Base-by-base conservation (phyloP, 2,113 vertebrate genomes). In the Rhea pennata region DNA sequence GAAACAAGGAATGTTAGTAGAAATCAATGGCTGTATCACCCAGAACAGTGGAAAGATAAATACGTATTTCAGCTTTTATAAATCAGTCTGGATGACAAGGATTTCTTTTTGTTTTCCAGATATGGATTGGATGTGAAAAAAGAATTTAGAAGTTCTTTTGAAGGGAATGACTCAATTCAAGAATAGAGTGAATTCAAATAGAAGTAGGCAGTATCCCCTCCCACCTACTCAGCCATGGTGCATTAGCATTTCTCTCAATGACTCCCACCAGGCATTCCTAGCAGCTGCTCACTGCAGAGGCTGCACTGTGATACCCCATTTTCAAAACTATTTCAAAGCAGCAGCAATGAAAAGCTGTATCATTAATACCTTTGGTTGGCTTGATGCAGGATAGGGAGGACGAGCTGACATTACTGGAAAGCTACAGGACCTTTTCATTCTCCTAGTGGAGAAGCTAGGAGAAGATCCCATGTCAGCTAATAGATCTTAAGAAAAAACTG, bases 281-380 rank as follows among this genome's bases (percentile, higher is more conserved):
- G 98, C 98, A 27, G 98, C 98, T 64, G 94, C 96, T 7, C 98
- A 97, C 86, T 98, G 98, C 7, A 96, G 98, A 84, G 98, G 98
- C 16, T 67, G 97, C 4, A 88, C 98, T 58, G 97, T 98, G n/a
- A 93, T 98, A 66, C 58, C 84, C 5, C 69, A 97, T 40, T 98
- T 98, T 39, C 94, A 98, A 98, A 88, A 78, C 59, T 83, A 77
- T 70, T 31, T 98, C 29, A 74, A 44, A 2, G 17, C 19, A 14
- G 4, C 36, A 54, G 64, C 50, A 31, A 77, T 98, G 44, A 85
- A 95, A 65, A 73, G 64, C 7, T 98, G 98, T 69, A 96, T 97
- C 94, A 85, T 70, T 51, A 98, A 98, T 51, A 97, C 94, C 4
- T 8, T 98, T 36, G 95, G 36, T 22, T 98, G 98, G 98, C 96